Evolutionary conservation across 2,113 vertebrate genomes (phyloP), one percentile per base, ranked within the genome.

Genomic region (Tupaia tana): DNA sequence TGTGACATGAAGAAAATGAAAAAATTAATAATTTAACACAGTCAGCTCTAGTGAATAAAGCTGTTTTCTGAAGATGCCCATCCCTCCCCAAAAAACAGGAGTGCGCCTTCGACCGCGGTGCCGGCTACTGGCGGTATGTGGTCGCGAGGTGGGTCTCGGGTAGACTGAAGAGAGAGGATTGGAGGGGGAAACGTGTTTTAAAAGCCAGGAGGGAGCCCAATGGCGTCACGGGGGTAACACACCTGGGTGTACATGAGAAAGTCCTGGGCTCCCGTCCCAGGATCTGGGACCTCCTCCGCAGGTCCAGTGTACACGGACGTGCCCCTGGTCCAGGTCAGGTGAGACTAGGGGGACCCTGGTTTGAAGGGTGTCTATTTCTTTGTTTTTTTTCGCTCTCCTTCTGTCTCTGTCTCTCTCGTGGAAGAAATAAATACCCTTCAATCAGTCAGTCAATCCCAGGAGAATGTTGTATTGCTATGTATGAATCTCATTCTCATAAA

Each of bases 1-100:
- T 7, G 14, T n/a, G 59, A 88, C 13, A 7, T 29, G 61, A 95
- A 86, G 31, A 92, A 91, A 83, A 92, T 34, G n/a, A 90, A 86
- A 77, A 43, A 66, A 15, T 56, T 63, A 84, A 58, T 19, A n/a
- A 16, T 75, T 74, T 56, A 83, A 61, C 27, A 27, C 8, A 15
- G 19, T 52, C 29, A 61, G 8, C 3, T 56, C 89, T 34, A 15
- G 77, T 70, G n/a, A 95, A 61, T 54, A 69, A 66, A 69, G 24
- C 18, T 54, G 2, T 70, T 43, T 71, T 63, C 16, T 84, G 80
- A 71, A 92, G 70, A 70, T 24, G 13, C 5, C 9, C 4, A 43
- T 43, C 7, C 15, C 6, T 34, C 7, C 27, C 11, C 1, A 19
- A 77, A n/a, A n/a, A 79, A 56, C 59, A 89, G 43, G 27, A 22